These are phyloP conservation scores for Standfussiana lucernea DNA, from an alignment of 2,888 invertebrate species.

Conservation along the genomic window DNA sequence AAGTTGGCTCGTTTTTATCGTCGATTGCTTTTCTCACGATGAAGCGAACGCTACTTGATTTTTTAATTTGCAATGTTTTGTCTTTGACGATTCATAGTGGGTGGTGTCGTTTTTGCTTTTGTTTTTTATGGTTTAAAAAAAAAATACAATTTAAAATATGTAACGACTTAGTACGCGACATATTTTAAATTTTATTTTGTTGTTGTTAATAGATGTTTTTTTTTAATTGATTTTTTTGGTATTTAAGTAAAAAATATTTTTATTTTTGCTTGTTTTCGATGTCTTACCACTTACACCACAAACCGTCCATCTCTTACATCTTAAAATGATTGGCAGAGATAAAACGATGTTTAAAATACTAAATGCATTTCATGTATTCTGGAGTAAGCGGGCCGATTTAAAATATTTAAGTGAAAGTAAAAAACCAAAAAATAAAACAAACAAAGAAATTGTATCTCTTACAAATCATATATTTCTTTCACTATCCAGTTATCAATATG, in stretches of 20 bases:
- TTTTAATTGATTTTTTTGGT: too few relatives aligned
- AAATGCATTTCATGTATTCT: neutral
- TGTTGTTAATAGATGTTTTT: too few relatives aligned
- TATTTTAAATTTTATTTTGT: too few relatives aligned
- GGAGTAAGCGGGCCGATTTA: neutral
- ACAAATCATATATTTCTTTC: constrained; percentile 18
- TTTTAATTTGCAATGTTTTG: constrained; percentile 40
- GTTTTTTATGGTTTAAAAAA: neutral
- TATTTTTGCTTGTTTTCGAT: neutral
- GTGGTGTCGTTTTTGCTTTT: neutral
- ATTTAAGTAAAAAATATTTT: too few relatives aligned
- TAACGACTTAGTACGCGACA: too few relatives aligned
- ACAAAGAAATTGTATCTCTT: neutral
- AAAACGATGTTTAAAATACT: neutral
- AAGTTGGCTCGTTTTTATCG: constrained; percentile 50
- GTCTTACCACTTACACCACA: neutral
- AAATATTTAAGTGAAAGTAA: neutral
- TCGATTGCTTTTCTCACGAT: constrained; percentile 57
- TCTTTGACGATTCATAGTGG: neutral
- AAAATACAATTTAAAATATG: too few relatives aligned
- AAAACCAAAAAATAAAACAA: neutral
- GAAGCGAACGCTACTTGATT: constrained; percentile 38
- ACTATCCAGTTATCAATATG: constrained; percentile 54
- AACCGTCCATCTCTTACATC: neutral
- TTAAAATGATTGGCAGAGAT: neutral